Evolutionary conservation across 2,888 invertebrate species (phyloP), one percentile per base, ranked within the genome.

Genomic region (Xestobium rufovillosum): DNA sequence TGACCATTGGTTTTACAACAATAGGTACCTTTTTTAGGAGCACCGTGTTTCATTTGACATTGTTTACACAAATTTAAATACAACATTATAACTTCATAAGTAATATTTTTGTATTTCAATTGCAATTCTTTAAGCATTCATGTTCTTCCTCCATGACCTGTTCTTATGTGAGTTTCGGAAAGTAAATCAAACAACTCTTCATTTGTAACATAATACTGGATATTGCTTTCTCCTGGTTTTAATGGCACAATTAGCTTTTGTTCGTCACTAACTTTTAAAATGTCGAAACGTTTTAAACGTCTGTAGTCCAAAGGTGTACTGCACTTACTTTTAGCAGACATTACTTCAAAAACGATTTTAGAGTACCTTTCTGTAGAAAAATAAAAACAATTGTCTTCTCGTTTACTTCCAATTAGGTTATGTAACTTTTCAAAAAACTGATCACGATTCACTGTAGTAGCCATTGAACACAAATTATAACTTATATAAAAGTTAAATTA

Each of bases 101-200:
- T 54, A 47, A 51, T 42, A 45, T 53, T 52, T 51, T 54, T 52
- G 44, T 55, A 53, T 45, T 42, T 45, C 41, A 46, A 35, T 46
- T 55, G 48, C 39, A 55, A 47, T 43, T 55, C 47, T 43, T 49
- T 48, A 36, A 52, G 40, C 50, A 53, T 52, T 31, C 49, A 43
- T 42, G 47, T 48, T 45, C 48, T 50, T 44, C 51, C 52, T 44
- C 51, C 52, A 38, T 55, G 47, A 41, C 54, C 51, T 43, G 35
- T 56, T 44, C 47, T 42, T 14, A 40, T 38, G 41, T 53, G 51
- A 43, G 46, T 46, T 47, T 50, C 50, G 36, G 41, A 47, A n/a
- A n/a, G n/a, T n/a, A n/a, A n/a, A n/a, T n/a, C n/a, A n/a, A n/a
- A n/a, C n/a, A n/a, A n/a, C n/a, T n/a, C n/a, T n/a, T n/a, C n/a